Evolutionary conservation across 2,888 invertebrate genomes (phyloP), one percentile per base, ranked within the genome.

Genomic region (Ochropleura leucogaster): DNA sequence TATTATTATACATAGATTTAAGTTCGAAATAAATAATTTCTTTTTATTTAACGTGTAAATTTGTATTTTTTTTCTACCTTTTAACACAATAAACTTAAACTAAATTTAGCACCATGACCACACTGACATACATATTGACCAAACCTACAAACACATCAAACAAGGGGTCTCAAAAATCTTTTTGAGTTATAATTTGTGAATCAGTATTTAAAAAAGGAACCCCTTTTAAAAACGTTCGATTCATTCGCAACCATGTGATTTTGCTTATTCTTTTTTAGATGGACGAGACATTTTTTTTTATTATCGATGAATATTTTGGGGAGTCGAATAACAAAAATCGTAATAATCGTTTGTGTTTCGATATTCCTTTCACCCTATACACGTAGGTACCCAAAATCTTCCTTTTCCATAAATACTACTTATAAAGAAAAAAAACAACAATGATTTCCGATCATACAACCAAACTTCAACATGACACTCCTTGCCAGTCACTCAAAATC

Each of bases 1-100:
- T 75, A 62, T 80, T 72, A 64, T 69, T 69, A 57, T 30, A 30
- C 30, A 78, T 85, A 72, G 42, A 4, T 70, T 74, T 84, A 82
- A 73, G 68, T 82, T 84, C 51, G 9, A 20, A 82, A 65, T 74
- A 73, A 77, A 80, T 14, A 1, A 57, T 47, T 64, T 1, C 12
- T 16, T 55, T 68, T 63, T 30, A 62, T 57, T 68, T 74, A 69
- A 12, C 46, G 40, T 65, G 9, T 57, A 40, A 44, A 53, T 44
- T 68, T 70, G 63, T 53, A 53, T 63, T 72, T 42, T 20, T 12
- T 0, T 16, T 78, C 8, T 20, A 59, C 8, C 70, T 68, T 1
- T 49, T 16, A 8, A 30, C 20, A 44, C 20, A 20, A 5, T 63
- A 10, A n/a, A 18, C 6, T 7, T 57, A 30, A 20, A 30, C 14